Evolutionary conservation across 1,140 invertebrate species (phyloP).

Genomic region (Apis dorsata): DNA sequence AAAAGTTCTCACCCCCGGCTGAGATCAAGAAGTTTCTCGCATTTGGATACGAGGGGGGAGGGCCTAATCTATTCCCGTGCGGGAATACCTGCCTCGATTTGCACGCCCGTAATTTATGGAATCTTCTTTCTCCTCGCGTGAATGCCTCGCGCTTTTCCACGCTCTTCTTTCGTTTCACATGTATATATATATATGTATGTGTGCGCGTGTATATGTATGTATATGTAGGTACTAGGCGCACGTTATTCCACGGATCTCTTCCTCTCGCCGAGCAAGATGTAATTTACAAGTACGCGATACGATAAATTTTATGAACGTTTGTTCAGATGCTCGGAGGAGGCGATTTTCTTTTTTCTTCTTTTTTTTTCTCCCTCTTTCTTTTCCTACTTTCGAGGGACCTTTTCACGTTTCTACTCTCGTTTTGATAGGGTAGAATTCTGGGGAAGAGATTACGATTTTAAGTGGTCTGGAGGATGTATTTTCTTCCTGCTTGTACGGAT

Average conservation of each 20-base stretch:
- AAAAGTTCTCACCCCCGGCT: slow-evolving; percentile 48
- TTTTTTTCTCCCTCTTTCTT: too few relatives aligned
- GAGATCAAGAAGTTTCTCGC: slow-evolving; percentile 59
- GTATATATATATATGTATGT: not conserved
- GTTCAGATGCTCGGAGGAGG: not conserved
- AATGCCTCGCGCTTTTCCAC: slow-evolving; percentile 21
- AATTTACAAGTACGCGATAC: not conserved
- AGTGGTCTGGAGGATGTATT: too few relatives aligned
- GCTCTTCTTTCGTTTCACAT: slow-evolving; percentile 18
- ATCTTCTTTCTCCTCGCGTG: slow-evolving; percentile 41
- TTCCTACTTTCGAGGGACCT: too few relatives aligned
- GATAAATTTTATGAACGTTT: not conserved
- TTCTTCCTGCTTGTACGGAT: too few relatives aligned
- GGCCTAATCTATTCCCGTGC: slow-evolving; percentile 62
- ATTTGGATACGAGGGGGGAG: slow-evolving; percentile 61
- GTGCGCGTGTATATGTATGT: too few relatives aligned
- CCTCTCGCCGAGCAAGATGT: not conserved
- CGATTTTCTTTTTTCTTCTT: too few relatives aligned
- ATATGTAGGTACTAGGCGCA: too few relatives aligned
- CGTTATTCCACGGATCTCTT: not conserved
- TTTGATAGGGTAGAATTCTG: too few relatives aligned
- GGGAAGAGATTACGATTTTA: too few relatives aligned
- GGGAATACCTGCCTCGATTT: slow-evolving; percentile 55
- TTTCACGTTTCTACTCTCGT: too few relatives aligned
- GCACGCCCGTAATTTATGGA: slow-evolving; percentile 59